Percentiles rank a stretch among this genome's conserved stretches.
Conservation (phyloP, 2,888 invertebrate species). For the Gymnocheta viridis region DNA sequence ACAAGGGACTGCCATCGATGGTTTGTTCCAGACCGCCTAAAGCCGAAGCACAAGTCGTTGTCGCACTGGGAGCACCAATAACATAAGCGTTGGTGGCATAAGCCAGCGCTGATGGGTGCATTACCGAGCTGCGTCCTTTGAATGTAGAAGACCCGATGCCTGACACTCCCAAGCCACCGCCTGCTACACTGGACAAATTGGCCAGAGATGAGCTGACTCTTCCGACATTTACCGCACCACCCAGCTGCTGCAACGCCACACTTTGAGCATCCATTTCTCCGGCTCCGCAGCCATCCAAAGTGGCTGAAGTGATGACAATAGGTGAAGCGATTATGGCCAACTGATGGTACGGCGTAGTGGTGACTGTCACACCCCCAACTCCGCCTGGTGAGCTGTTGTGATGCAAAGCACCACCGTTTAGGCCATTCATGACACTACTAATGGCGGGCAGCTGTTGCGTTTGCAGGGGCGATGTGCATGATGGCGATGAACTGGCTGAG, state of each 20-base stretch:
- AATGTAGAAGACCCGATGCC: conserved; percentile 15
- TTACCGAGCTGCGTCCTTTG: conserved; percentile 47
- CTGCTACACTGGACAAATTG: neutral
- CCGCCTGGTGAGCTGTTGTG: conserved; percentile 43
- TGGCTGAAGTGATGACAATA: conserved; percentile 73
- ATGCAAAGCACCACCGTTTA: conserved; percentile 50
- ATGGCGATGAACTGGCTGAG: conserved; percentile 77
- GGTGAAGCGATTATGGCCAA: conserved; percentile 77
- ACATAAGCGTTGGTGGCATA: conserved; percentile 82
- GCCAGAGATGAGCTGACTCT: conserved; percentile 25
- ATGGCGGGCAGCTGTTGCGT: conserved; percentile 73
- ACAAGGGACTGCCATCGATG: conserved; percentile 87
- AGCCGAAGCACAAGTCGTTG: conserved; percentile 61
- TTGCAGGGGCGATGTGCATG: conserved; percentile 77
- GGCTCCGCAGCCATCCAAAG: conserved; percentile 71
- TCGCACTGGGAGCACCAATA: conserved; percentile 77
- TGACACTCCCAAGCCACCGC: neutral
- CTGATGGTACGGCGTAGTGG: conserved; percentile 71
- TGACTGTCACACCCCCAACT: conserved; percentile 21
- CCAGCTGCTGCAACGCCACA: conserved; percentile 58
- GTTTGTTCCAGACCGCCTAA: conserved; percentile 77
- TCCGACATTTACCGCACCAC: conserved; percentile 27
- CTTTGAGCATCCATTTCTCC: conserved; percentile 52
- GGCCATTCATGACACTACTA: conserved; percentile 68
- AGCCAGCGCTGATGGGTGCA: conserved; percentile 80